Evolutionary conservation across 2,797 vertebrate species (phyloP).

Genomic region (Rachycentron canadum): DNA sequence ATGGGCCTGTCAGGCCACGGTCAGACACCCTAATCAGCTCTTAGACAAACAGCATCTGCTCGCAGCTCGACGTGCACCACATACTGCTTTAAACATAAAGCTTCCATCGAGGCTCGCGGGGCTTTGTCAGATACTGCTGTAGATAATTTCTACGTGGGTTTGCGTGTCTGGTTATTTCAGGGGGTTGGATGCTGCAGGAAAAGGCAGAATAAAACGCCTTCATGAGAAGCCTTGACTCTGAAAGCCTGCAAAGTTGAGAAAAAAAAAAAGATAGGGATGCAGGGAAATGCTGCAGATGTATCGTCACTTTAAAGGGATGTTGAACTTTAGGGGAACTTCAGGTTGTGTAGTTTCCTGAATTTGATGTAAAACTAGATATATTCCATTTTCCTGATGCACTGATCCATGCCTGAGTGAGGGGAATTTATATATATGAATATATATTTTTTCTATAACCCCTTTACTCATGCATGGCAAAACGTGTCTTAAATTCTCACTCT

Average conservation of each 20-base stretch:
- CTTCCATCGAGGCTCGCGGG: slow-evolving; percentile 53
- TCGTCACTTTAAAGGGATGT: slow-evolving; percentile 40
- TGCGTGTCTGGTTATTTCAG: slow-evolving; percentile 20
- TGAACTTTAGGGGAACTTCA: slow-evolving; percentile 57
- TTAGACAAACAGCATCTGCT: slow-evolving; percentile 72
- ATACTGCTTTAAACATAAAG: slow-evolving; percentile 55
- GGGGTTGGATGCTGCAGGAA: slow-evolving; percentile 54
- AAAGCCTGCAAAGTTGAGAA: slow-evolving; percentile 35
- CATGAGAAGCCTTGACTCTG: slow-evolving; percentile 10
- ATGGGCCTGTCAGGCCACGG: slow-evolving; percentile 69
- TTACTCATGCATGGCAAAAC: slow-evolving; percentile 31
- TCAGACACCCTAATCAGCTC: slow-evolving; percentile 74
- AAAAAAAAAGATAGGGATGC: background rate
- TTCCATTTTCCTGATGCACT: slow-evolving; percentile 44
- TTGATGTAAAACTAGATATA: slow-evolving; percentile 49
- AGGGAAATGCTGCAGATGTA: slow-evolving; percentile 18
- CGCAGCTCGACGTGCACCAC: slow-evolving; percentile 37
- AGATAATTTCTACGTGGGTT: slow-evolving; percentile 20
- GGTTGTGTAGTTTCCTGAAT: slow-evolving; percentile 39
- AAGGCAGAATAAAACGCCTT: slow-evolving; percentile 45
- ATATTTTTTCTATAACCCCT: background rate
- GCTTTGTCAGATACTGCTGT: slow-evolving; percentile 33
- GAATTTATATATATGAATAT: slow-evolving; percentile 12
- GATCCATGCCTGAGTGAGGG: slow-evolving; percentile 47
- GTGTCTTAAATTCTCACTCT: slow-evolving; percentile 18